A percentile compares a stretch with the other conserved stretches of the same genome.
These are phyloP conservation scores for Montipora foliosa DNA, from an alignment of 64 coral and sea anemone species.

Conservation along the genomic window DNA sequence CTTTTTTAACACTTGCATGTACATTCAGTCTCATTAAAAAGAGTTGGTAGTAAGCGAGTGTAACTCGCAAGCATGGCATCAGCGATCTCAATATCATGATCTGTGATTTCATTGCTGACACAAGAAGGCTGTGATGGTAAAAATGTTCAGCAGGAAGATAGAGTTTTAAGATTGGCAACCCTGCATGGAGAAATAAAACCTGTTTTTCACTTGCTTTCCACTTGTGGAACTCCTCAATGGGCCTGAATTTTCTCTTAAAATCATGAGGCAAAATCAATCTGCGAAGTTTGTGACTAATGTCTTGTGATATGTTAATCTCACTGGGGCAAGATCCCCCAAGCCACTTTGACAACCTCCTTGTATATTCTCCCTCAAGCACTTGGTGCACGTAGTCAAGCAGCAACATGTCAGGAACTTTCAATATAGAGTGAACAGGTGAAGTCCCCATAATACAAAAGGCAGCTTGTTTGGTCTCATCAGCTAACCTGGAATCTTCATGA, in stretches of 20 bases:
- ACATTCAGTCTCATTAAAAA: conserved; percentile 41
- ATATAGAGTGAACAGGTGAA: conserved; percentile 58
- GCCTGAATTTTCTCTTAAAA: conserved; percentile 75
- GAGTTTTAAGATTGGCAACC: background rate
- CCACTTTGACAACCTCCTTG: conserved; percentile 81
- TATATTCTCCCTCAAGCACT: conserved; percentile 87
- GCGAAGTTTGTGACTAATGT: conserved; percentile 32
- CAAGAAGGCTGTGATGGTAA: conserved; percentile 76
- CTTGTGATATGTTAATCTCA: no score
- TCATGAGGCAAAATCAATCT: conserved; percentile 69
- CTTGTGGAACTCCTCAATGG: conserved; percentile 71
- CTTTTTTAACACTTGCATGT: conserved; percentile 4
- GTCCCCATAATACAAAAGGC: conserved; percentile 50
- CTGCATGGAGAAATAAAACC: conserved; percentile 75
- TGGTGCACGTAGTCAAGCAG: conserved; percentile 86
- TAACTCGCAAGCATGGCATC: conserved; percentile 74
- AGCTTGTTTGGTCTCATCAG: conserved; percentile 25
- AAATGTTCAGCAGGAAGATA: conserved; percentile 74
- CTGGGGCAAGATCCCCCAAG: background rate
- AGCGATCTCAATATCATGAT: conserved; percentile 64
- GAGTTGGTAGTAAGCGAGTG: conserved; percentile 47
- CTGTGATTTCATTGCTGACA: conserved; percentile 75
- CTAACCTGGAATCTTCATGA: conserved; percentile 51
- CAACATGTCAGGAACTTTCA: conserved; percentile 77
- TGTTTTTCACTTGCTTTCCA: conserved; percentile 93